Evolutionary conservation across 2,888 invertebrate genomes (phyloP), one percentile per base, ranked within the genome.

Genomic region (Seladonia tumulorum): DNA sequence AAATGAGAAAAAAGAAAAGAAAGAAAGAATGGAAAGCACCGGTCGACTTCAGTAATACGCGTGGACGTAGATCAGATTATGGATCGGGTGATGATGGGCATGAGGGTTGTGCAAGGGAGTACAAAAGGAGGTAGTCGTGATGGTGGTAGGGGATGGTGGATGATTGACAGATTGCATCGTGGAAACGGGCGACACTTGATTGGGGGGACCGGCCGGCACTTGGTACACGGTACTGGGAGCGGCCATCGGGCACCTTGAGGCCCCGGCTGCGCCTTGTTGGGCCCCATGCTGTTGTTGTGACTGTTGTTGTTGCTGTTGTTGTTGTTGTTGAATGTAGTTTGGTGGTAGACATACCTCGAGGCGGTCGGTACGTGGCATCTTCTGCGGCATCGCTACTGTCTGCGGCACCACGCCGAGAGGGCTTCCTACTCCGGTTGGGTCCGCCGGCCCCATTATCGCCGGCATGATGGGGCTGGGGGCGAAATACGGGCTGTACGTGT

Each of bases 301-400:
- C 70, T 70, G 90, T 90, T 91, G 90, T 87, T 90, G 90, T 57
- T 91, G 91, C 25, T 92, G 90, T 91, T 94, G 94, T 93, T 93
- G 93, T 91, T 93, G 91, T 93, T 94, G 94, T 92, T 92, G 94
- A 94, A 93, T 93, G 94, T 94, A 92, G 93, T 93, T 94, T 92
- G 94, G 94, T 93, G 93, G 94, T 93, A 94, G 93, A 96, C 97
- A 97, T 97, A 99, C 99, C 98, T 99, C 99, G 96, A 99, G 97
- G 96, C 99, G 97, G 96, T 99, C 99, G 95, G 98, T 97, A 96
- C 99, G 97, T 93, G 98, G 98, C 97, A 98, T 97, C 96, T 99
- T 99, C 96, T 98, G 98, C 96, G 98, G 97, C 94, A 97, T 96
- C 96, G 97, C 98, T 95, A 97, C 98, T 95, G 97, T 97, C 96